Conservation (phyloP, 2,888 invertebrate genomes). For the Nomada fucata region DNA sequence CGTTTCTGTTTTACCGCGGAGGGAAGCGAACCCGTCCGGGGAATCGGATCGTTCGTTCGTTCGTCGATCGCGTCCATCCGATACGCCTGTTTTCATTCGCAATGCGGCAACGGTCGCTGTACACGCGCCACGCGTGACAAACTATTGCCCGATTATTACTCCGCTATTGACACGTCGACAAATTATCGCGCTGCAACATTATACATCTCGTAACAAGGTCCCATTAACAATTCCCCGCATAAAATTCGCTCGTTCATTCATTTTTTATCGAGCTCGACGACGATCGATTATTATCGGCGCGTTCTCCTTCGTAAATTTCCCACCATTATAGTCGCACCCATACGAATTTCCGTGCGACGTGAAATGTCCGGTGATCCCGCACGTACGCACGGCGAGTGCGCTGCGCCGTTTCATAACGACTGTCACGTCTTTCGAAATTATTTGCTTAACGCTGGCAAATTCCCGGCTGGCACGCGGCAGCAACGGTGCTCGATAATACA, state of each 20-base stretch:
- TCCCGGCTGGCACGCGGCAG: constrained; percentile 13
- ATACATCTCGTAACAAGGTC: neutral
- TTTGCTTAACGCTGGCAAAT: constrained; percentile 11
- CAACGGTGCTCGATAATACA: constrained; percentile 28
- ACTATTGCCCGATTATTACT: constrained; percentile 36
- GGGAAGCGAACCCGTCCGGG: neutral
- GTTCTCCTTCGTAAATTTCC: too few relatives aligned
- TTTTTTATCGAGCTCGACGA: too few relatives aligned
- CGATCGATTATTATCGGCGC: too few relatives aligned
- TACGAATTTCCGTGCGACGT: too few relatives aligned
- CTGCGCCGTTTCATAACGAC: neutral
- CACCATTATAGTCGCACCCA: too few relatives aligned
- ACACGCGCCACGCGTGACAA: constrained; percentile 18
- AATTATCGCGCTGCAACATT: constrained; percentile 5
- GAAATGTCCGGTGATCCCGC: too few relatives aligned
- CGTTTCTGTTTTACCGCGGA: neutral
- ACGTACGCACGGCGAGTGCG: too few relatives aligned
- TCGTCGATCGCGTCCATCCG: constrained; percentile 18
- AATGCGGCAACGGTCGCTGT: neutral
- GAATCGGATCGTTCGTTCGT: constrained; percentile 11
- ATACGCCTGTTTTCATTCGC: constrained; percentile 27
- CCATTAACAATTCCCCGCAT: neutral
- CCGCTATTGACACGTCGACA: constrained; percentile 26
- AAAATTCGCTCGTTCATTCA: too few relatives aligned
- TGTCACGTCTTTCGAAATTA: constrained; percentile 16